Evolutionary conservation across 2,888 invertebrate genomes (phyloP).

Genomic region (Dynastes grantii): DNA sequence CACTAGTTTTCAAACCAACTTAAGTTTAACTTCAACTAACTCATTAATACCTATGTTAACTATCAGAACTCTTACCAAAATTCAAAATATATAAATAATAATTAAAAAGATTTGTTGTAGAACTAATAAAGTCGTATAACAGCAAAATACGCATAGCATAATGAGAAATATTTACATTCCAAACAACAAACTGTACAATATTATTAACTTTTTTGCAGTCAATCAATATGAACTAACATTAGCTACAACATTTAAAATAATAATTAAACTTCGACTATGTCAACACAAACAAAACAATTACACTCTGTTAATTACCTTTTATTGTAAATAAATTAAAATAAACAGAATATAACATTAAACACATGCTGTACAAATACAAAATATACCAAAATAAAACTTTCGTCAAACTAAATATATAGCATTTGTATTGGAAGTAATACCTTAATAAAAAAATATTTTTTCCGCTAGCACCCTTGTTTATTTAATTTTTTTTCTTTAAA

Average conservation of each 20-base stretch:
- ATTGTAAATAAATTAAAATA: slow-evolving; percentile 13
- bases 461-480: slow-evolving; percentile 10
- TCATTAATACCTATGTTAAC: no score
- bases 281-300: background rate
- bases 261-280: background rate
- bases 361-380: slow-evolving; percentile 14
- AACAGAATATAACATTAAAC: background rate
- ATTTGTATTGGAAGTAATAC: background rate
- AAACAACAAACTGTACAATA: background rate
- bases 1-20: no score
- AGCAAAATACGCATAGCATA: no score
- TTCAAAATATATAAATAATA: no score
- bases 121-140: no score
- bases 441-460: slow-evolving; percentile 16
- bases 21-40: no score
- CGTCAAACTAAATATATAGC: background rate
- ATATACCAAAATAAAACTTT: slow-evolving; percentile 11
- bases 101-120: no score
- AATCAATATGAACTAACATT: no score
- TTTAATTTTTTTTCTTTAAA: background rate
- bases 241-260: background rate
- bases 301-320: slow-evolving; percentile 4
- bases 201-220: background rate
- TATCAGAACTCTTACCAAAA: no score
- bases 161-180: background rate